phyloP scores from a whole-genome alignment of 1,140 invertebrate species.

The Gryllus bimaculatus region DNA sequence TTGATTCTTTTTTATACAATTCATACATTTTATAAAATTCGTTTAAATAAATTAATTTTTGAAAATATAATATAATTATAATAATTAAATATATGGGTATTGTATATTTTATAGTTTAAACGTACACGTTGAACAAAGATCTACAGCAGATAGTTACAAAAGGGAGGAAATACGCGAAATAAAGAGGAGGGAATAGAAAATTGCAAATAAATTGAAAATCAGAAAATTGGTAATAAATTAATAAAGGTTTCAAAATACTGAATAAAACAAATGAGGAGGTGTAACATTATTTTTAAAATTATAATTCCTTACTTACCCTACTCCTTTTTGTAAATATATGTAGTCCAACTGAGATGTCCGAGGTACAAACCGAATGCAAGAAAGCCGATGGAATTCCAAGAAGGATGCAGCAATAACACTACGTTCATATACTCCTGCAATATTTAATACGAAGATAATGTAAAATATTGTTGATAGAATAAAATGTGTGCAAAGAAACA shows the following conservation, averaged over 20 bases:
- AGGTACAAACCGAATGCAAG: constrained; percentile 34
- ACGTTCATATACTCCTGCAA: constrained; percentile 26
- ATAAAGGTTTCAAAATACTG: too few relatives aligned
- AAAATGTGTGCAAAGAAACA: neutral
- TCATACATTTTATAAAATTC: too few relatives aligned
- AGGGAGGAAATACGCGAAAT: too few relatives aligned
- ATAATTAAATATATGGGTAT: too few relatives aligned
- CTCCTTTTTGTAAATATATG: constrained; percentile 30
- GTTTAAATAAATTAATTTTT: too few relatives aligned
- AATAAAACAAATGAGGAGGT: neutral
- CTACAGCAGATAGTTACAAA: neutral
- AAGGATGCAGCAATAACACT: constrained; percentile 30
- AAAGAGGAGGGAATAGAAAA: neutral
- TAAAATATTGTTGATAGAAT: neutral
- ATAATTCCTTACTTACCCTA: constrained; percentile 26
- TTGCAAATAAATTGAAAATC: neutral
- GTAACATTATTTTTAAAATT: neutral
- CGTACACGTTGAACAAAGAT: too few relatives aligned
- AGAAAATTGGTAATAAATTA: too few relatives aligned
- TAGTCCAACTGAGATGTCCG: constrained; percentile 32
- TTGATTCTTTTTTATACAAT: too few relatives aligned
- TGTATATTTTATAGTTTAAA: too few relatives aligned
- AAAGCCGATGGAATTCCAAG: constrained; percentile 29
- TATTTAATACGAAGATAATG: constrained; percentile 1
- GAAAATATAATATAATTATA: too few relatives aligned